phyloP scores from a whole-genome alignment of 2,797 vertebrate species.

The Bryconaethiops microstoma region DNA sequence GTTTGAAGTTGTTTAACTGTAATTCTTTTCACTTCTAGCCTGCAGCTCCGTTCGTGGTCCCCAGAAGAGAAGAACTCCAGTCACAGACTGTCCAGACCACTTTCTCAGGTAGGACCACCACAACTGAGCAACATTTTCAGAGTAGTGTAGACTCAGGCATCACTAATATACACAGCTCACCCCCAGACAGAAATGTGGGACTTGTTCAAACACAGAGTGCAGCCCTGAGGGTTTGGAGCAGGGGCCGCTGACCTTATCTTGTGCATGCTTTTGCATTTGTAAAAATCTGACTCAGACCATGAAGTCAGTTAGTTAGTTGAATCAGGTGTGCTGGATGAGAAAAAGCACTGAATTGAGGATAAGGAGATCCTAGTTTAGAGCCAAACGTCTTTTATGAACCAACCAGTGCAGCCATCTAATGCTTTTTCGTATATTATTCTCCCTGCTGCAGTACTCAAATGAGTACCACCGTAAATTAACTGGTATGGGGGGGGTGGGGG shows the following conservation, averaged over 20 bases:
- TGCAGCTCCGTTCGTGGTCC: conserved; percentile 75
- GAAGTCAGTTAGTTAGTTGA: too few species aligned
- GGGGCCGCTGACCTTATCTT: too few species aligned
- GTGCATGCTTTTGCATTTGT: too few species aligned
- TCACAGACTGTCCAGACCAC: conserved; percentile 71
- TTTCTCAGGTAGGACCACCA: conserved; percentile 76
- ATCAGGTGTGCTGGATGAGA: not conserved
- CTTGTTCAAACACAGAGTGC: not conserved
- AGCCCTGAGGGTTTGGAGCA: not conserved
- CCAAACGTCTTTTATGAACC: too few species aligned
- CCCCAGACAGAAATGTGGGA: not conserved
- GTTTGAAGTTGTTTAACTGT: not conserved
- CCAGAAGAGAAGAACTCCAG: conserved; percentile 73
- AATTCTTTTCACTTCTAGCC: conserved; percentile 61
- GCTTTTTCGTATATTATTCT: not conserved
- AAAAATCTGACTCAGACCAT: too few species aligned
- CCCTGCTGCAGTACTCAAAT: too few species aligned
- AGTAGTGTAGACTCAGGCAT: not conserved
- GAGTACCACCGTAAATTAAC: too few species aligned
- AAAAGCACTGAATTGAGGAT: not conserved
- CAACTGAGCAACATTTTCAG: not conserved
- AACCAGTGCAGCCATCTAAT: not conserved
- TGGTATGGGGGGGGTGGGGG: too few species aligned
- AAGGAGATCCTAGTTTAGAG: too few species aligned
- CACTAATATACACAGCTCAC: not conserved